A percentile compares a stretch with the other conserved stretches of the same genome.
Conservation (phyloP, 2,888 invertebrate species). For the Dryocosmus kuriphilus region DNA sequence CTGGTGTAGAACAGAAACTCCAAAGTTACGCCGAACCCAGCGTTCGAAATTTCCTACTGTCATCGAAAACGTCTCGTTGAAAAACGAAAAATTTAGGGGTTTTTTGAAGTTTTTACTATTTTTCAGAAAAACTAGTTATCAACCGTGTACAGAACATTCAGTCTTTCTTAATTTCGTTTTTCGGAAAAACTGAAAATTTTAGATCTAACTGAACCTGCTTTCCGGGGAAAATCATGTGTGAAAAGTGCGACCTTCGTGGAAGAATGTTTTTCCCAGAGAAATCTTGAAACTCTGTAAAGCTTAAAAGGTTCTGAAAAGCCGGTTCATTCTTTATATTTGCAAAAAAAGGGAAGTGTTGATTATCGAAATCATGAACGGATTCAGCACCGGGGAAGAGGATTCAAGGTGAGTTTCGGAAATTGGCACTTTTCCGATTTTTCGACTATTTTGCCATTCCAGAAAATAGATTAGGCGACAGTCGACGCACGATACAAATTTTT, state of each 20-base stretch:
- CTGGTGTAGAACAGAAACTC: not conserved
- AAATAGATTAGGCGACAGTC: too few species aligned
- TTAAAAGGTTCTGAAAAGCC: not conserved
- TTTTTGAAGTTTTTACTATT: not conserved
- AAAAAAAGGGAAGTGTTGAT: not conserved
- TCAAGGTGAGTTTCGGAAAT: slow-evolving; percentile 21
- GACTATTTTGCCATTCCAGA: slow-evolving; percentile 6
- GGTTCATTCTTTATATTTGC: not conserved
- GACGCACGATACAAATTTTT: too few species aligned
- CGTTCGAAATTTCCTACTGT: slow-evolving; percentile 19
- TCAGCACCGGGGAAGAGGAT: slow-evolving; percentile 92
- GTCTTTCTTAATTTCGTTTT: not conserved
- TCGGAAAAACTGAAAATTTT: too few species aligned
- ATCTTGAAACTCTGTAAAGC: not conserved
- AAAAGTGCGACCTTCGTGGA: slow-evolving; percentile 8
- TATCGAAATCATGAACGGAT: slow-evolving; percentile 87
- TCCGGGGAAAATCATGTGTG: slow-evolving; percentile 21
- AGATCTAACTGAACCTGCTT: not conserved
- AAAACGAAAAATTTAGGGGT: not conserved
- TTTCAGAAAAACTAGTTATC: not conserved
- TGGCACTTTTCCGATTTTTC: not conserved
- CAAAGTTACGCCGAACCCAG: slow-evolving; percentile 15
- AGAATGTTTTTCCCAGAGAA: slow-evolving; percentile 30
- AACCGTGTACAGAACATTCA: not conserved
- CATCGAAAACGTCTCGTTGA: slow-evolving; percentile 7